Evolutionary conservation across 1,140 invertebrate species (phyloP).

Genomic region (Sipha flava): DNA sequence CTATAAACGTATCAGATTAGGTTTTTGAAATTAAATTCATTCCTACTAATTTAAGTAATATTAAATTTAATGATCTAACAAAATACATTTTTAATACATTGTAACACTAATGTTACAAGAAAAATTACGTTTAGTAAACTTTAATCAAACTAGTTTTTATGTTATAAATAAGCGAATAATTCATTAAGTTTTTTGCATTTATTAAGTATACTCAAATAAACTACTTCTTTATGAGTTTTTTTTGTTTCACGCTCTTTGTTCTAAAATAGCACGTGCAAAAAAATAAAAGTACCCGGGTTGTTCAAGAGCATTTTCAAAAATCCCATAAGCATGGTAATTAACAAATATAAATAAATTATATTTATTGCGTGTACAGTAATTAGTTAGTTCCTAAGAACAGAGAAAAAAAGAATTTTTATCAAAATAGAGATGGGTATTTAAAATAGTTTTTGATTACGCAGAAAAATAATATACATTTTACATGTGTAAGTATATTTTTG

Average conservation of each 20-base stretch:
- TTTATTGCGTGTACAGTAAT: not conserved
- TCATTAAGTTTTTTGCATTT: not conserved
- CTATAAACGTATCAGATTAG: too few relatives aligned
- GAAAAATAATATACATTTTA: too few relatives aligned
- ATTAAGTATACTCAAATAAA: not conserved
- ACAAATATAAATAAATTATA: conserved; percentile 16
- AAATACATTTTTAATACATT: too few relatives aligned
- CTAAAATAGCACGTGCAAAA: not conserved
- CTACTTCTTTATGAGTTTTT: not conserved
- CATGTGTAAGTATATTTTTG: too few relatives aligned
- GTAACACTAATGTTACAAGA: too few relatives aligned
- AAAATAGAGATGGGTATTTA: not conserved
- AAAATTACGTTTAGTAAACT: not conserved
- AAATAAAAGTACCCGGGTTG: not conserved
- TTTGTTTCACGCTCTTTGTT: not conserved
- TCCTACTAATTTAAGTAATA: too few relatives aligned
- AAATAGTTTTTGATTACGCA: not conserved
- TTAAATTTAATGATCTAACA: too few relatives aligned
- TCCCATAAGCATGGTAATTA: not conserved
- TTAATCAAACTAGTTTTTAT: not conserved
- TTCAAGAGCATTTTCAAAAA: not conserved
- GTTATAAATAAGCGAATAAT: not conserved
- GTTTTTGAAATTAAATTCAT: too few relatives aligned
- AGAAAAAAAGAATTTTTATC: not conserved
- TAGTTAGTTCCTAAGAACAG: not conserved